Base-by-base conservation (phyloP, 1,140 invertebrate species). In the Drosophila nannoptera region DNA sequence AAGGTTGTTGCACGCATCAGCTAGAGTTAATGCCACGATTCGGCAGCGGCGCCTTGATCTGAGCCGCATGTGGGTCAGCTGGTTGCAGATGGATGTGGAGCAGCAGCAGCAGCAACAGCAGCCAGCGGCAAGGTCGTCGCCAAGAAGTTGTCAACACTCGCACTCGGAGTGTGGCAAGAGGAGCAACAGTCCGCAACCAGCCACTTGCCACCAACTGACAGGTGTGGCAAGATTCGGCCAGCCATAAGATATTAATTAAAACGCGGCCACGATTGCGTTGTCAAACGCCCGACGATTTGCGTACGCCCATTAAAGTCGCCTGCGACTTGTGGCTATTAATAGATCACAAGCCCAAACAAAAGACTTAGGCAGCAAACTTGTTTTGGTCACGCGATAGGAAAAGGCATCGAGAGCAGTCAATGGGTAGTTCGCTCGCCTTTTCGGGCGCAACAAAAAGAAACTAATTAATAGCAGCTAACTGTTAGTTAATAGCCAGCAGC, bases 1-100 rank as follows among this genome's bases (percentile, higher is more conserved):
- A 52, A 83, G 78, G 76, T 83, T 84, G 78, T 83, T 83, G 78
- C 76, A 80, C 78, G 78, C 76, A 68, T 64, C 66, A 55, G 49
- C 62, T 43, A 42, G 33, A 59, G 70, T 49, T 62, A 45, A 68
- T 53, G 35, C 54, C 61, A 65, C 54, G 55, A 65, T 46, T 60
- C 60, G 65, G 69, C 56, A 59, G 58, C 50, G 62, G 42, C 52
- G 59, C 49, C 64, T 63, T 69, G 40, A 67, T 69, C 75, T 73
- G 65, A 65, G 69, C 72, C 75, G 35, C 56, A 71, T 61, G 35
- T 71, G 69, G 69, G 69, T 67, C 69, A 71, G 16, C 29, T 29
- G 22, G 5, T 35, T 49, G 56, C 63, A 67, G 69, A 67, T 67
- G 43, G 69, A 67, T 67, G 43, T 56, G 69, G 49, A 55, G 69